Evolutionary conservation across 2,888 invertebrate species (phyloP), one percentile per base, ranked within the genome.

Genomic region (Pammene aurita): DNA sequence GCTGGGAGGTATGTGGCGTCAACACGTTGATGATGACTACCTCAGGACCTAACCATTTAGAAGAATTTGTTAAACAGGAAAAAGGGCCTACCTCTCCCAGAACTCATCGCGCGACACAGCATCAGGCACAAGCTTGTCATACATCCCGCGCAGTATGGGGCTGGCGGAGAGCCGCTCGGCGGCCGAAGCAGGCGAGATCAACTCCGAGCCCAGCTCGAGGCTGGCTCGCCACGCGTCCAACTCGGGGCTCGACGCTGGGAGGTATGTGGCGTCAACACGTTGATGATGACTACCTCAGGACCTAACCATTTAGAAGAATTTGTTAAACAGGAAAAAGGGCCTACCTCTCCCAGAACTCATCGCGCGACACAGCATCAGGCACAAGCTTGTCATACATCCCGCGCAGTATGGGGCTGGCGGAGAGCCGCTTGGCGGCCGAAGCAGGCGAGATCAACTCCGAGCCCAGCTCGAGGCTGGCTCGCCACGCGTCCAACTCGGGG

Each of bases 81-180:
- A n/a, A n/a, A n/a, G n/a, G n/a, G n/a, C n/a, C n/a, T n/a, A 94
- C 94, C 96, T 93, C 81, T 96, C 95, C 97, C 97, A 97, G 86
- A 97, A 97, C 72, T 95, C 93, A 18, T 95, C 94, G 77, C 96
- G 95, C 1, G 95, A 93, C 14, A 97, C 95, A 55, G 94, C 93
- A 65, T 94, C 93, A 5, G 96, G 95, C 76, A 97, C 97, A 71
- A 97, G 90, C 78, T 93, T 94, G 60, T 94, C 92, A 76, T 95
- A 95, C 77, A 95, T 93, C 10, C 92, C 85, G 71, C 93, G 89
- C 34, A 96, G 89, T 68, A 94, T 84, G 0, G 94, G 93, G 52
- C 79, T 88, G 35, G 80, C 61, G 1, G 78, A 79, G 4, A 93
- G 84, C 0, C 89, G 78, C 5, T 80, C 75, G 1, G 74, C 75